Conservation (phyloP, 2,888 invertebrate species). For the Calameuta filiformis region DNA sequence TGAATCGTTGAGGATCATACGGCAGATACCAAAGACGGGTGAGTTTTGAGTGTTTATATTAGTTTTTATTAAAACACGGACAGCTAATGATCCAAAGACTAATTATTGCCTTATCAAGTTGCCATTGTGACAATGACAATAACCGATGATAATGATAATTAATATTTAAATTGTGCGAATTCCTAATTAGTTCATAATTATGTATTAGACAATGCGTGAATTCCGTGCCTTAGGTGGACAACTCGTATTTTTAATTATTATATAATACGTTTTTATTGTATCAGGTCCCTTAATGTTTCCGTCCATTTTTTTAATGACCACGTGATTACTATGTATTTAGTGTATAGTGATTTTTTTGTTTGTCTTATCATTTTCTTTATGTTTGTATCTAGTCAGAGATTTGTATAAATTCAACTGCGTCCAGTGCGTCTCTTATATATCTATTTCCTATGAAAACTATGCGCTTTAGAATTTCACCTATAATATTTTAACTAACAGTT, state of each 20-base stretch:
- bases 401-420: not conserved
- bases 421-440: not conserved
- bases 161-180: not conserved
- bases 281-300: not conserved
- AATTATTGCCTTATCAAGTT: not conserved
- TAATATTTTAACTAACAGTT: not conserved
- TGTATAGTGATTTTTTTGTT: not conserved
- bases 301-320: not conserved
- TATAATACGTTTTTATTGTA: not conserved
- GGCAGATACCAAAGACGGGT: not conserved
- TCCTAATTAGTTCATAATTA: not conserved
- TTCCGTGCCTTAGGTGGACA: not conserved
- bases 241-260: not conserved
- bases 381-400: not conserved
- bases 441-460: not conserved
- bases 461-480: not conserved
- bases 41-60: not conserved
- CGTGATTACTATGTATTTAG: not conserved
- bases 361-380: not conserved
- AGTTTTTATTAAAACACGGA: not conserved
- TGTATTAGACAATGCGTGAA: not conserved
- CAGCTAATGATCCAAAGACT: constrained; percentile 11
- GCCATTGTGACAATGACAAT: not conserved
- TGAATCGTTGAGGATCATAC: constrained; percentile 13
- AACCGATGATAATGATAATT: not conserved